Conservation (phyloP, 2,113 vertebrate species). For the Cygnus buccinator region DNA sequence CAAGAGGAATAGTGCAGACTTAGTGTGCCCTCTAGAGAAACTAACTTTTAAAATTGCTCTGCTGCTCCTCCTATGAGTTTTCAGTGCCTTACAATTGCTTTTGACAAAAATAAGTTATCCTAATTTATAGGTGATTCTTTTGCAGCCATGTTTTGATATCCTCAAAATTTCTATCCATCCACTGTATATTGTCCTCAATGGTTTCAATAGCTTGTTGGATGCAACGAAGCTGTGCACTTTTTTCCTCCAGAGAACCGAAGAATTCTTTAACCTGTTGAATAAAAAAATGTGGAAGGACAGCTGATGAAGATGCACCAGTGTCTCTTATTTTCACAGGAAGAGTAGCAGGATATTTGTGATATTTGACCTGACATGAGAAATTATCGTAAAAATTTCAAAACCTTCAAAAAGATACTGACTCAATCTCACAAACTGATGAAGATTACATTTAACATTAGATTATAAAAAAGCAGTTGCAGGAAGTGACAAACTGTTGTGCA, state of each 20-base stretch:
- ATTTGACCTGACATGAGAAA: neutral
- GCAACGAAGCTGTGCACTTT: conserved; percentile 82
- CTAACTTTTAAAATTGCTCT: rapidly evolving
- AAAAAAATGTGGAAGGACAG: neutral
- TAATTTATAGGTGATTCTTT: neutral
- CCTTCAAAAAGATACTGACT: too few species aligned
- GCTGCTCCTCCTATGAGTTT: neutral
- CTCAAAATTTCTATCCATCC: conserved; percentile 87
- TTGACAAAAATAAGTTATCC: neutral
- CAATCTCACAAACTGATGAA: neutral
- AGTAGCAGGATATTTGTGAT: neutral
- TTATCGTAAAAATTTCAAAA: neutral
- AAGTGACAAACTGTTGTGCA: rapidly evolving
- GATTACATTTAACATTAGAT: neutral
- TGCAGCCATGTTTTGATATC: conserved; percentile 82
- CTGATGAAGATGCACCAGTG: neutral
- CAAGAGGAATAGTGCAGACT: neutral
- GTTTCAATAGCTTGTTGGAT: conserved; percentile 87
- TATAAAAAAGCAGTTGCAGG: rapidly evolving
- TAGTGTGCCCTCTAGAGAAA: neutral
- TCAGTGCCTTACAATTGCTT: neutral
- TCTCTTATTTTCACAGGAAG: too few species aligned
- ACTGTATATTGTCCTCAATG: conserved; percentile 88
- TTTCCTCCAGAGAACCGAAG: conserved; percentile 86
- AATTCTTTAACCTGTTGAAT: conserved; percentile 81